phyloP scores from a whole-genome alignment of 2,797 vertebrate species.

The Monodelphis domestica region DNA sequence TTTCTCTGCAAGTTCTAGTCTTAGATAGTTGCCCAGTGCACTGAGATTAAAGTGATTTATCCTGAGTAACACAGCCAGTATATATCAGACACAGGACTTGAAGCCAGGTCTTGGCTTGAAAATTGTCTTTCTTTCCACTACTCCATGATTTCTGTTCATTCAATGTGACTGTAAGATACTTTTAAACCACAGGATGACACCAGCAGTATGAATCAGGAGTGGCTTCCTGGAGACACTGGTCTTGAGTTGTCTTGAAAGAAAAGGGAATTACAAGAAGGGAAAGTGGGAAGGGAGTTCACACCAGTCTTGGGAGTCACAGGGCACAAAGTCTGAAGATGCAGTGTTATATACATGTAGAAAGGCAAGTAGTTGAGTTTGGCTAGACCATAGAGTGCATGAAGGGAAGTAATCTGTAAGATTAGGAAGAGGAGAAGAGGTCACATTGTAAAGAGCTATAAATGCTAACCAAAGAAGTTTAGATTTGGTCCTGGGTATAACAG shows the following conservation, averaged over 20 bases:
- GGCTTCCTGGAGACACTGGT: not conserved
- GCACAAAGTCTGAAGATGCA: not conserved
- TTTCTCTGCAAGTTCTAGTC: not conserved
- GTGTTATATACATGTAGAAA: not conserved
- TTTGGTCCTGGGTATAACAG: not conserved
- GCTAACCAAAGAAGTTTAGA: not conserved
- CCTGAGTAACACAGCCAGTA: not conserved
- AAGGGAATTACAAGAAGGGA: not conserved
- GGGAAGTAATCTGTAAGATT: not conserved
- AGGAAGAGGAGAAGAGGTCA: not conserved
- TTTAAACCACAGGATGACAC: not conserved
- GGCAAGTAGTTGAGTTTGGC: not conserved
- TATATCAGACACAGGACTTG: not conserved
- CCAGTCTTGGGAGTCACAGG: not conserved
- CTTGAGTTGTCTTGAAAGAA: not conserved
- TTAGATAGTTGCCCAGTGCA: not conserved
- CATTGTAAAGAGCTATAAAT: not conserved
- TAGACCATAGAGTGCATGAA: not conserved
- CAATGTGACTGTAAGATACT: not conserved
- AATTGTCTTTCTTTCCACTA: not conserved
- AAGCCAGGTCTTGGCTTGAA: not conserved
- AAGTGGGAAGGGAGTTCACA: not conserved
- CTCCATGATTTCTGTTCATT: not conserved
- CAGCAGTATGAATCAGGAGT: not conserved
- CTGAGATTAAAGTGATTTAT: not conserved